Evolutionary conservation across 2,113 vertebrate species (phyloP), one percentile per base, ranked within the genome.

Genomic region (Orientallactaga bullata): DNA sequence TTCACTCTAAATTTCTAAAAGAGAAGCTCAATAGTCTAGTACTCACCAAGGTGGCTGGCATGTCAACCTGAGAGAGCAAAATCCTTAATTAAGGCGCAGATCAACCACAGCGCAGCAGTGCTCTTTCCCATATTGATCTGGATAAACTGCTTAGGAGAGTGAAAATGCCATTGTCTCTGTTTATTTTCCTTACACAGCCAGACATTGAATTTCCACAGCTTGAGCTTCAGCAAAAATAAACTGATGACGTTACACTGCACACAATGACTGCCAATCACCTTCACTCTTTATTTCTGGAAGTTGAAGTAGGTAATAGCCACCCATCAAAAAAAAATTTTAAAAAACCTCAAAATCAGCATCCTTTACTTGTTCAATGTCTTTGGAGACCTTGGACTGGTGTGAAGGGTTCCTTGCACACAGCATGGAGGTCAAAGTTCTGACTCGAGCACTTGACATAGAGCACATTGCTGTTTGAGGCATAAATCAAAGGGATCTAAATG

Each of bases 71-170:
- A 65, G 88, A 95, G 85, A 92, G 85, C 90, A 84, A 93, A 96
- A 85, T 94, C 90, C 88, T 97, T 97, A 96, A 96, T 97, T 93
- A 96, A 96, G 88, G 92, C 61, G 95, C 86, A 84, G 83, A 84
- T 91, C 90, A 94, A 85, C 61, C 83, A 68, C 55, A 55, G 90
- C 0, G 0, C 74, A 96, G 80, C 88, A n/a, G 90, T 93, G 68
- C 23, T 96, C 86, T 93, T 97, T 90, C 90, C 90, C 93, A 74
- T 94, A 97, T 96, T 94, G 96, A 97, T 96, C 93, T 87, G 76
- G 85, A 94, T 95, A 96, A 97, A 97, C 92, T 94, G 92, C 94
- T 96, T 96, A 97, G 90, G 83, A 74, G 63, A 95, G 86, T 92
- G 72, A 92, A 97, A 94, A 96, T 89, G 72, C 68, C 88, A 42